phyloP scores from a whole-genome alignment of 2,888 invertebrate genomes.

The Torymus aiolomorphi region DNA sequence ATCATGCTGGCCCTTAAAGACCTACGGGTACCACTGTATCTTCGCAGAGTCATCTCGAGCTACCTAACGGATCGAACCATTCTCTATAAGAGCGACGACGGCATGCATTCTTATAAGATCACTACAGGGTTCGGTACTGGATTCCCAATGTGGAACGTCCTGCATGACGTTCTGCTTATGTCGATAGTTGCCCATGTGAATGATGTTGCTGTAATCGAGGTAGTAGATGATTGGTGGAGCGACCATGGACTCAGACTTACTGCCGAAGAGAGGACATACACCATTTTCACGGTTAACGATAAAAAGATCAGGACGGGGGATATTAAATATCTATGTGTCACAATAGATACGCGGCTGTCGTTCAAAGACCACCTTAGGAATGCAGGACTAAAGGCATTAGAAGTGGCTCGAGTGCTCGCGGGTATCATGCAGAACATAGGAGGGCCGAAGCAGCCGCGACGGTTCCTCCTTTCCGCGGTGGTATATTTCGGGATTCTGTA shows the following conservation, averaged over 20 bases:
- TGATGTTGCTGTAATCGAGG: slow-evolving; percentile 7
- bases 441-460: background rate
- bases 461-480: background rate
- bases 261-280: background rate
- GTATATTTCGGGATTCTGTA: background rate
- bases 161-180: background rate
- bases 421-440: background rate
- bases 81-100: background rate
- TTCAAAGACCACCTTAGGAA: too few species aligned
- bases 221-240: background rate
- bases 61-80: slow-evolving; percentile 48
- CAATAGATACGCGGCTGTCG: too few species aligned
- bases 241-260: background rate
- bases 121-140: slow-evolving; percentile 53
- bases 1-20: slow-evolving; percentile 53
- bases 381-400: too few species aligned
- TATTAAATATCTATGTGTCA: background rate
- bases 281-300: background rate
- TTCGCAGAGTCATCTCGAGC: slow-evolving; percentile 54
- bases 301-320: background rate
- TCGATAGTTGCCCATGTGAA: too few species aligned
- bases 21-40: slow-evolving; percentile 50
- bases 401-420: background rate
- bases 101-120: slow-evolving; percentile 28
- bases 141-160: background rate